Evolutionary conservation across 2,797 vertebrate species (phyloP), one percentile per base, ranked within the genome.

Genomic region (Parotocinclus haroldoi): DNA sequence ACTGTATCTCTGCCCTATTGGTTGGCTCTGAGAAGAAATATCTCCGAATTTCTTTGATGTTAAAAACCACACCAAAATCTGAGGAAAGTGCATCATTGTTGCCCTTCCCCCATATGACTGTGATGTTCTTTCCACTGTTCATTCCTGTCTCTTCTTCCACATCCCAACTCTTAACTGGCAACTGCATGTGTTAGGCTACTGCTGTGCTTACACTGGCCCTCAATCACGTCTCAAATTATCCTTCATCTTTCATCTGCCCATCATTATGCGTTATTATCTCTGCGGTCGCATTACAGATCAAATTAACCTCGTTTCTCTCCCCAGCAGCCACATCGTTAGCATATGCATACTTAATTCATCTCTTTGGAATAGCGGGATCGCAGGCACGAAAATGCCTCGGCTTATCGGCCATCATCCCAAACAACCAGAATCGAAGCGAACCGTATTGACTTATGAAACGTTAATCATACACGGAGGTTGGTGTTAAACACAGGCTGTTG

Each of bases 1-100:
- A 58, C 40, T 65, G 66, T n/a, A n/a, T 76, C 64, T 72, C 56
- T 11, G 42, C 8, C n/a, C 69, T 72, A 61, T 74, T 69, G 77
- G 68, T 61, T 65, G 68, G 48, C 69, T 77, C 81, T 77, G 81
- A 83, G 81, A 74, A 65, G 71, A 56, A 73, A 82, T 83, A 80
- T 76, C 69, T 81, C 79, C 63, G 55, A 73, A 82, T 83, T 80
- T 77, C 73, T 81, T 81, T 80, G 80, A 76, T 83, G 81, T 80
- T 79, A 78, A 81, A 9, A 42, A 9, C 40, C 40, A 72, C 72
- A 76, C 73, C 76, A 78, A 75, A 76, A 80, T 72, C 70, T 58
- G 27, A 66, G 14, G 68, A 75, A 60, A 37, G 56, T 17, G 13
- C 46, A 40, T 57, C 60, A 45, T 27, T 51, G 7, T 3, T 45